Conservation (phyloP, 2,797 vertebrate species). For the Eurystomus glaucurus region DNA sequence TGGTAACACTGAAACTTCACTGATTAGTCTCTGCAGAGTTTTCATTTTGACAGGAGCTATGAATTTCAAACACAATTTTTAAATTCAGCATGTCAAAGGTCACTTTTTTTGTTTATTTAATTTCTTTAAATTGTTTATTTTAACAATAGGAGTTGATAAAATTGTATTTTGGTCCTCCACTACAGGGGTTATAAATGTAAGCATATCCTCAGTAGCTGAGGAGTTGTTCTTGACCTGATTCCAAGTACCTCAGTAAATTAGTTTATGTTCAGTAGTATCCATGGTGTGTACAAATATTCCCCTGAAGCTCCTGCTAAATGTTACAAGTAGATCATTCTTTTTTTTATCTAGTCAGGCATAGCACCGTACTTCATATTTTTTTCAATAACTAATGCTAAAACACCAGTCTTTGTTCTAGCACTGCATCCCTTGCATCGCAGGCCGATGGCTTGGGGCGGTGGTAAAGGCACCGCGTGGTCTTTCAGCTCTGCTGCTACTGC, state of each 20-base stretch:
- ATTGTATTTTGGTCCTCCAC: not conserved
- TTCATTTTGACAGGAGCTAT: not conserved
- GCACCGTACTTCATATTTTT: not conserved
- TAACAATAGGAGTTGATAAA: conserved; percentile 20
- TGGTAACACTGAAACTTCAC: not conserved
- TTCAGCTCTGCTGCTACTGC: not conserved
- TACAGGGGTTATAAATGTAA: conserved; percentile 54
- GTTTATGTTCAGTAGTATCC: conserved; percentile 62
- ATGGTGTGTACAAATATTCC: conserved; percentile 47
- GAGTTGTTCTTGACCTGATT: conserved; percentile 63
- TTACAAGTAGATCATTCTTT: conserved; percentile 19
- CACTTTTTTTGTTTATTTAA: conserved; percentile 8
- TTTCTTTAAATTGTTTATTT: conserved; percentile 29
- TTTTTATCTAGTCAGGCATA: not conserved
- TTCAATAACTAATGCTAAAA: not conserved
- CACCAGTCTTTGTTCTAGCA: not conserved
- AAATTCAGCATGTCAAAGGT: not conserved
- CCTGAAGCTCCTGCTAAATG: conserved; percentile 49
- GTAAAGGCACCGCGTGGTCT: not conserved
- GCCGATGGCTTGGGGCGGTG: not conserved
- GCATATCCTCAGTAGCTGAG: conserved; percentile 5
- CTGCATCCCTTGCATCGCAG: not conserved
- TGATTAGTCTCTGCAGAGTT: not conserved
- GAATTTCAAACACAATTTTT: not conserved
- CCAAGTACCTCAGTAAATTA: conserved; percentile 57